These are phyloP conservation scores for Scophthalmus maximus DNA, from an alignment of 2,113 vertebrate species.

Conservation along the genomic window DNA sequence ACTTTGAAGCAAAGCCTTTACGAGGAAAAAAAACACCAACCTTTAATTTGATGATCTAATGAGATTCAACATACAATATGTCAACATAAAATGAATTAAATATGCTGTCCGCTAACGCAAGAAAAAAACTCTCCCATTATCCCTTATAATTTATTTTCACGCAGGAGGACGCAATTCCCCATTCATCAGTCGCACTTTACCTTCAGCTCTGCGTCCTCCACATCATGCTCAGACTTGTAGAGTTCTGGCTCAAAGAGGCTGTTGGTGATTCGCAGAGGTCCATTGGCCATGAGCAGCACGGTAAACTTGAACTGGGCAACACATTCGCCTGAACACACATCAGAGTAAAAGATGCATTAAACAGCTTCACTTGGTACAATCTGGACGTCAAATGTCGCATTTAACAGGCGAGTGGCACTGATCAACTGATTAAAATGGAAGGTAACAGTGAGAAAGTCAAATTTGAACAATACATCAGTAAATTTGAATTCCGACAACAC, in stretches of 20 bases:
- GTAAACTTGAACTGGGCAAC: slow-evolving; percentile 99
- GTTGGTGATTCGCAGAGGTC: slow-evolving; percentile 95
- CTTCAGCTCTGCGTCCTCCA: slow-evolving; percentile 95
- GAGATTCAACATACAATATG: no score
- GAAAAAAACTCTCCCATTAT: not conserved
- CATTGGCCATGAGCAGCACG: slow-evolving; percentile 97
- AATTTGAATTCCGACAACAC: no score
- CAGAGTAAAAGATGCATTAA: not conserved
- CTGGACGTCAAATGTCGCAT: not conserved
- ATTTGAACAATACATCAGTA: no score
- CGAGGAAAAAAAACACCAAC: not conserved
- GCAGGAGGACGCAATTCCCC: not conserved
- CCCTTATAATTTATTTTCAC: not conserved
- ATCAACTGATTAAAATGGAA: not conserved
- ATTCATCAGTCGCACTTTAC: slow-evolving; percentile 69
- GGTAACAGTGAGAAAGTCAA: not conserved
- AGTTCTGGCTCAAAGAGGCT: slow-evolving; percentile 92
- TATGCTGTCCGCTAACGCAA: no score
- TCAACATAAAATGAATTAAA: no score
- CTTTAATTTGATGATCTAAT: not conserved
- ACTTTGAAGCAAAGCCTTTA: slow-evolving; percentile 94
- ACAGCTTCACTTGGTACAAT: not conserved
- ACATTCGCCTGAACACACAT: slow-evolving; percentile 85
- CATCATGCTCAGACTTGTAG: slow-evolving; percentile 94
- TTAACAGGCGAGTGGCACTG: not conserved